These are phyloP conservation scores for Drosophila paulistorum DNA, from an alignment of 1,140 invertebrate species.

Conservation along the genomic window DNA sequence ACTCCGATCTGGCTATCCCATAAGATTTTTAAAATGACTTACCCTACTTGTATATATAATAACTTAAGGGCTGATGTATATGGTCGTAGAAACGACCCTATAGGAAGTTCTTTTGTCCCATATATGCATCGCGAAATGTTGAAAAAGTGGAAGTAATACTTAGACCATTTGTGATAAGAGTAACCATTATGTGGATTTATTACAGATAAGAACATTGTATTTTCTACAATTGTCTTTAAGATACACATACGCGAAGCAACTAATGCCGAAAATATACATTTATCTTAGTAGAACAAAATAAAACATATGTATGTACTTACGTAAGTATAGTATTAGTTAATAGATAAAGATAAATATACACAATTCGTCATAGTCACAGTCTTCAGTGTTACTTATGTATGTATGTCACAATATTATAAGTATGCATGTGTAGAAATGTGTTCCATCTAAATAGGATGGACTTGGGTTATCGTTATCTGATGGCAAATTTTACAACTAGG, in stretches of 20 bases:
- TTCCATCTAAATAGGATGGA: neutral
- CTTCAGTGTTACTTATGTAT: slow-evolving; percentile 26
- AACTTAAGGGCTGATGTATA: no score
- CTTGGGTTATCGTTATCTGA: neutral
- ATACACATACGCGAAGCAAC: slow-evolving; percentile 17
- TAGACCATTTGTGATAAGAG: slow-evolving; percentile 3
- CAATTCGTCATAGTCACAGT: slow-evolving; percentile 28
- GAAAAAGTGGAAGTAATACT: neutral
- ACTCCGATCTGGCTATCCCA: no score
- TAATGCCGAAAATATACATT: slow-evolving; percentile 19
- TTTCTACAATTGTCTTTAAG: slow-evolving; percentile 18
- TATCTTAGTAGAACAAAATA: slow-evolving; percentile 26
- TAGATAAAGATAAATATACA: slow-evolving; percentile 29
- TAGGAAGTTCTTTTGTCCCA: no score
- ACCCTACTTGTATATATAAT: no score
- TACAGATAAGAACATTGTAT: slow-evolving; percentile 23
- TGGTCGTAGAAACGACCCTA: no score
- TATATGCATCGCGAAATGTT: no score
- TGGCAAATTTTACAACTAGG: slow-evolving; percentile 2
- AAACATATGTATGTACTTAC: slow-evolving; percentile 17
- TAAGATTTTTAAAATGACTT: no score
- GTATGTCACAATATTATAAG: slow-evolving; percentile 26
- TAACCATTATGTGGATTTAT: slow-evolving; percentile 20
- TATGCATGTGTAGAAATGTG: slow-evolving; percentile 12
- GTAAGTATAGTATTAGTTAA: slow-evolving; percentile 14